phyloP scores from a whole-genome alignment of 2,888 invertebrate genomes.

The Macrophya alboannulata region DNA sequence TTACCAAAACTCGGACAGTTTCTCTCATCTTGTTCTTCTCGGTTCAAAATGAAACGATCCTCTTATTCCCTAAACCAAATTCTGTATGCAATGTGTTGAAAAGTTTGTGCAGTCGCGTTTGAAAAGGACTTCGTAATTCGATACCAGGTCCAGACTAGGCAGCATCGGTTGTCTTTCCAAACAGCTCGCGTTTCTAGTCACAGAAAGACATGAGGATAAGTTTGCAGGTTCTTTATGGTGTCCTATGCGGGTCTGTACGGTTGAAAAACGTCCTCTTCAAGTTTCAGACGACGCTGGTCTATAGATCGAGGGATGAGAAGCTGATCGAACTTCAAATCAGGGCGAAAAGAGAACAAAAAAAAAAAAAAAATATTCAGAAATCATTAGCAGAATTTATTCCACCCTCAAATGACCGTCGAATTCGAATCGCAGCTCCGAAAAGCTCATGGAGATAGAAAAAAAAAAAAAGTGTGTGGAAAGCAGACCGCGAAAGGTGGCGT shows the following conservation, averaged over 20 bases:
- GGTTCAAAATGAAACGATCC: not conserved
- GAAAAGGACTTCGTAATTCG: slow-evolving; percentile 35
- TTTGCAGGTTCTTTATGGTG: not conserved
- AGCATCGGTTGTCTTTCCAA: slow-evolving; percentile 42
- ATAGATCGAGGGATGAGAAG: not conserved
- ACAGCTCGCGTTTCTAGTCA: slow-evolving; percentile 20
- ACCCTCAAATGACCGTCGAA: not conserved
- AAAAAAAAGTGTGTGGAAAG: not conserved
- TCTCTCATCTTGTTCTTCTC: not conserved
- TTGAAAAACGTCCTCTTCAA: slow-evolving; percentile 11
- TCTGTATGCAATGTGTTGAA: not conserved
- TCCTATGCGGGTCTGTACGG: slow-evolving; percentile 6
- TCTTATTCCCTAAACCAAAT: not conserved
- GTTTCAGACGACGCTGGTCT: not conserved
- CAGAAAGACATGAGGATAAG: not conserved
- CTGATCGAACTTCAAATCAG: not conserved
- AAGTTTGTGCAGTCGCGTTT: slow-evolving; percentile 8
- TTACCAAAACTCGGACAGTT: no score
- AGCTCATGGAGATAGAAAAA: no score
- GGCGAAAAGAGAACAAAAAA: not conserved
- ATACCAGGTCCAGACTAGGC: slow-evolving; percentile 12
- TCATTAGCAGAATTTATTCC: not conserved
- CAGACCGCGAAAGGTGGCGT: not conserved
- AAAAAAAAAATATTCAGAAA: not conserved
- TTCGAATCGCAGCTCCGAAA: not conserved